Percentiles rank a stretch among this genome's conserved stretches.
Conservation (phyloP, 2,797 vertebrate genomes). For the Helarctos malayanus region DNA sequence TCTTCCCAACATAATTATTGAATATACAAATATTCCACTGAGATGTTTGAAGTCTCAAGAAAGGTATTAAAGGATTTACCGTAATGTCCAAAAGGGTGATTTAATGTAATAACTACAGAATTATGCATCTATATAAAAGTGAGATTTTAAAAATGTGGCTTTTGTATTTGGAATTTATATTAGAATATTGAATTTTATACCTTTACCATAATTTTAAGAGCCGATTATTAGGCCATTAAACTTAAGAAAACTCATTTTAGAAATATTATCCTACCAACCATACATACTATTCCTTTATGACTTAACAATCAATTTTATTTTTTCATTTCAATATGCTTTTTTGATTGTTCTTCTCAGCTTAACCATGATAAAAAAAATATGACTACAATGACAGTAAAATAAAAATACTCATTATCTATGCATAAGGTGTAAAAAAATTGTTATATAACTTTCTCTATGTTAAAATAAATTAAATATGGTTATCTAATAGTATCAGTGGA, state of each 20-base stretch:
- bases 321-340: background rate
- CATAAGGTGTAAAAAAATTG: background rate
- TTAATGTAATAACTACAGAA: background rate
- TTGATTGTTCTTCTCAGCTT: background rate
- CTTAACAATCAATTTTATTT: slow-evolving; percentile 69
- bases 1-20: background rate
- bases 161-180: background rate
- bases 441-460: background rate
- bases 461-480: background rate
- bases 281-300: slow-evolving; percentile 53
- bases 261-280: slow-evolving; percentile 70
- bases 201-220: slow-evolving; percentile 73
- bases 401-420: background rate
- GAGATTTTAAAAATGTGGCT: background rate
- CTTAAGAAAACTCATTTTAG: slow-evolving; percentile 71
- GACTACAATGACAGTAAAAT: background rate
- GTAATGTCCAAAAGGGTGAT: background rate
- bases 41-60: background rate
- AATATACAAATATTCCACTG: background rate
- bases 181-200: background rate
- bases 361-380: background rate
- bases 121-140: background rate
- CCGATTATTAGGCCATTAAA: slow-evolving; percentile 66
- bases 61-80: background rate
- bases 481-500: background rate